Conservation (phyloP, 1,140 invertebrate species). For the Zaprionus tsacasi region DNA sequence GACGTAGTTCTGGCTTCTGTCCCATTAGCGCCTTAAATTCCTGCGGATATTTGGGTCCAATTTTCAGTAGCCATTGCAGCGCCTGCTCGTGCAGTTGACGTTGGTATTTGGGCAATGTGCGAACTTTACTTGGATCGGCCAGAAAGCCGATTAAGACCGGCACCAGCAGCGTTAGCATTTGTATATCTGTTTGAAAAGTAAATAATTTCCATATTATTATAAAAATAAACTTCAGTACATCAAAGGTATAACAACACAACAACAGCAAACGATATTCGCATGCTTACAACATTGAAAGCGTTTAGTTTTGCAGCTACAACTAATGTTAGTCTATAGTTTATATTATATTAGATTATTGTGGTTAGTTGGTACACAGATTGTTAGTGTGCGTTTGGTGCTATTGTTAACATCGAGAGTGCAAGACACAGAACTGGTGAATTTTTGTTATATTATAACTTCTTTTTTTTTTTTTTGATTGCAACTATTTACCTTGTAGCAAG, state of each 20-base stretch:
- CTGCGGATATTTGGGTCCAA: conserved; percentile 95
- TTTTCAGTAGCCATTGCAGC: conserved; percentile 94
- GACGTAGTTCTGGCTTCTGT: conserved; percentile 90
- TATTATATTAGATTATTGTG: not conserved
- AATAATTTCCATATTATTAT: not conserved
- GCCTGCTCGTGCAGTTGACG: conserved; percentile 92
- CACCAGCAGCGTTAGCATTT: conserved; percentile 94
- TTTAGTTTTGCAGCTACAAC: conserved; percentile 26
- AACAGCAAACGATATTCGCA: conserved; percentile 22
- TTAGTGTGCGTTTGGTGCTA: conserved; percentile 25
- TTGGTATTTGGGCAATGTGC: conserved; percentile 87
- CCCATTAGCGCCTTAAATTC: conserved; percentile 96
- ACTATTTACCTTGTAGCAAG: conserved; percentile 84
- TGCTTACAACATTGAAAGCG: conserved; percentile 69
- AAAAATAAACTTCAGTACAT: not conserved
- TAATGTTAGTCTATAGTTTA: conserved; percentile 3
- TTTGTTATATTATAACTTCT: conserved; percentile 8
- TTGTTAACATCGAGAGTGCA: conserved; percentile 36
- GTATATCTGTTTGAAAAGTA: conserved; percentile 89
- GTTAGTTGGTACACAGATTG: not conserved
- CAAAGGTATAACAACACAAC: conserved; percentile 37
- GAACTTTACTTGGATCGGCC: conserved; percentile 88
- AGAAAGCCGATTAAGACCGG: conserved; percentile 95
- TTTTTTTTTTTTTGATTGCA: conserved; percentile 60
- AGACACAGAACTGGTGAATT: conserved; percentile 46